Percentiles rank a stretch among this genome's conserved stretches.
Conservation (phyloP, 2,113 vertebrate species). For the Alethe castanea region DNA sequence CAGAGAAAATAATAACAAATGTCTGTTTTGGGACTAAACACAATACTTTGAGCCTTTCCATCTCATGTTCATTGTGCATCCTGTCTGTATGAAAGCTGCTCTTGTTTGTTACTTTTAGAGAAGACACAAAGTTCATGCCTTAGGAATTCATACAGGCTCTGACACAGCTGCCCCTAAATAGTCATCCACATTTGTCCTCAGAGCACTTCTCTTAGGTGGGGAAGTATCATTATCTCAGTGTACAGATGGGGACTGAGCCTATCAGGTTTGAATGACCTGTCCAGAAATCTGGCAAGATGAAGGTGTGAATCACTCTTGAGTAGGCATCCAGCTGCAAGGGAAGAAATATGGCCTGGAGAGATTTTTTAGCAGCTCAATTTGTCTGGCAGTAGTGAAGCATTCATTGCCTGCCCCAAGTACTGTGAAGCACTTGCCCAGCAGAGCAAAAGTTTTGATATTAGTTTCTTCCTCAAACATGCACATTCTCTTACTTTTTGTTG, state of each 20-base stretch:
- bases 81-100: background rate
- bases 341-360: background rate
- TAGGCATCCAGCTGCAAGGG: background rate
- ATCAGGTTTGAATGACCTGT: background rate
- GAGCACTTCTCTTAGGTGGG: background rate
- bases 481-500: background rate
- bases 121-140: background rate
- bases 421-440: rapidly evolving
- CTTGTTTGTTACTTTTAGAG: background rate
- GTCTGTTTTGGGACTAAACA: background rate
- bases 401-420: background rate
- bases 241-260: background rate
- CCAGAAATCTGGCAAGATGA: background rate
- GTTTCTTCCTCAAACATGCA: background rate
- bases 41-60: background rate
- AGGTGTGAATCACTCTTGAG: background rate
- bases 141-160: background rate
- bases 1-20: background rate
- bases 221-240: background rate
- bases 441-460: background rate
- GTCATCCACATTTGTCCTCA: background rate
- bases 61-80: background rate
- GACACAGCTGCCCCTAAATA: background rate
- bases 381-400: background rate
- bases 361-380: background rate